Evolutionary conservation across 2,888 invertebrate genomes (phyloP).

Genomic region (Diplazon laetatorius): DNA sequence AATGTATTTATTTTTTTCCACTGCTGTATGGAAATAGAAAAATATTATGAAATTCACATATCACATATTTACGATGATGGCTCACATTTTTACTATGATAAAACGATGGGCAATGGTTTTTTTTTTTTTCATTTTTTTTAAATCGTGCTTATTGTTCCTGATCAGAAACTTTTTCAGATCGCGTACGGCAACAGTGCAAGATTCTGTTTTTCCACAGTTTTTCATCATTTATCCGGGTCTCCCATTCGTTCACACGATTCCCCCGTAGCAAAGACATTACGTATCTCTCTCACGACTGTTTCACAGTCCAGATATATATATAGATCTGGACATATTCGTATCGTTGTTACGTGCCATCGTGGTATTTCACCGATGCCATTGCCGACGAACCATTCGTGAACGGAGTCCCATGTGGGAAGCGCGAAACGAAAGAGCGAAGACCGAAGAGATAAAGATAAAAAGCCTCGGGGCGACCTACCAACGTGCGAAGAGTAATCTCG

Average conservation of each 20-base stretch:
- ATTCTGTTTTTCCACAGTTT: conserved; percentile 10
- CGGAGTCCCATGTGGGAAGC: conserved; percentile 4
- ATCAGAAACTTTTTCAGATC: neutral
- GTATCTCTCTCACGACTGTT: neutral
- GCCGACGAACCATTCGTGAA: neutral
- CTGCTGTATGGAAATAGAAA: neutral
- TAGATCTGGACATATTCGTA: conserved; percentile 28
- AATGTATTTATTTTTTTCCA: neutral
- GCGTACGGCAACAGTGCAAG: neutral
- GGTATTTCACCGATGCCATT: conserved; percentile 19
- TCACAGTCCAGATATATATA: neutral
- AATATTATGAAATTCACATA: neutral
- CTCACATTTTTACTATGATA: too few species aligned
- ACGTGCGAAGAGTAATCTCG: conserved; percentile 25
- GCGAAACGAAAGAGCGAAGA: conserved; percentile 5
- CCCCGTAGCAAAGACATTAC: conserved; percentile 18
- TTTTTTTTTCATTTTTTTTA: neutral
- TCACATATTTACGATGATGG: neutral
- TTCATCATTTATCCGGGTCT: neutral
- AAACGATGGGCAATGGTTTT: neutral
- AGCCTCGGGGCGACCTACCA: neutral
- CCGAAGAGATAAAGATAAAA: conserved; percentile 46
- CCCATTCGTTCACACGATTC: conserved; percentile 19
- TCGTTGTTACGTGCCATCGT: conserved; percentile 19
- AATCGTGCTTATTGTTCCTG: neutral